Evolutionary conservation across 2,797 vertebrate genomes (phyloP).

Genomic region (Manis pentadactyla): DNA sequence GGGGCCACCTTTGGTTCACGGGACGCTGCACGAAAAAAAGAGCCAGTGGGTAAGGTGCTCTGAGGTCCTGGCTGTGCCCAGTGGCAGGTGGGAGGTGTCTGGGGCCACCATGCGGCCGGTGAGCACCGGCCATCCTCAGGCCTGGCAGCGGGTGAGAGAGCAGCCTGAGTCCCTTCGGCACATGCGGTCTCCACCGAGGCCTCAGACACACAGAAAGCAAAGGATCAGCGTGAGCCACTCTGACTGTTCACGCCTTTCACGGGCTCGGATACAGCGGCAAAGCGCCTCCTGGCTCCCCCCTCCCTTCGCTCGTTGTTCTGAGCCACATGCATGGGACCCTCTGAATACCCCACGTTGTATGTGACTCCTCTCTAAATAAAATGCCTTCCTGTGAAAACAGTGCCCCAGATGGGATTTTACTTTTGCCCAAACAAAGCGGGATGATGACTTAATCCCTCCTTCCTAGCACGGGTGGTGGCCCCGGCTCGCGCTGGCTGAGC

Average conservation of each 20-base stretch:
- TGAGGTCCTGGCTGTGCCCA: too few relatives aligned
- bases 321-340: rapidly evolving
- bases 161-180: too few relatives aligned
- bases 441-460: rapidly evolving
- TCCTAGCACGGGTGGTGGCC: rapidly evolving
- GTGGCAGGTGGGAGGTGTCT: too few relatives aligned
- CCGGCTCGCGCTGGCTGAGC: not conserved
- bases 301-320: rapidly evolving
- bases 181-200: too few relatives aligned
- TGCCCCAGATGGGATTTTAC: not conserved
- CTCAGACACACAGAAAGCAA: too few relatives aligned
- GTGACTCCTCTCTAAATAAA: not conserved
- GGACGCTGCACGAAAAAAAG: not conserved
- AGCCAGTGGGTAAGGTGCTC: too few relatives aligned
- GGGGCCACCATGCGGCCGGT: too few relatives aligned
- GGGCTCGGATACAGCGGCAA: too few relatives aligned
- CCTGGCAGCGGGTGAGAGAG: too few relatives aligned
- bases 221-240: too few relatives aligned
- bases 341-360: rapidly evolving
- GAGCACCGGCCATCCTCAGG: too few relatives aligned
- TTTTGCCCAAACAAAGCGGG: not conserved
- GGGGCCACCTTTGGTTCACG: not conserved
- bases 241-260: too few relatives aligned
- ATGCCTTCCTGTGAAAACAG: not conserved
- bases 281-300: not conserved